Evolutionary conservation across 2,888 invertebrate species (phyloP), one percentile per base, ranked within the genome.

Genomic region (Harpalus rufipes): DNA sequence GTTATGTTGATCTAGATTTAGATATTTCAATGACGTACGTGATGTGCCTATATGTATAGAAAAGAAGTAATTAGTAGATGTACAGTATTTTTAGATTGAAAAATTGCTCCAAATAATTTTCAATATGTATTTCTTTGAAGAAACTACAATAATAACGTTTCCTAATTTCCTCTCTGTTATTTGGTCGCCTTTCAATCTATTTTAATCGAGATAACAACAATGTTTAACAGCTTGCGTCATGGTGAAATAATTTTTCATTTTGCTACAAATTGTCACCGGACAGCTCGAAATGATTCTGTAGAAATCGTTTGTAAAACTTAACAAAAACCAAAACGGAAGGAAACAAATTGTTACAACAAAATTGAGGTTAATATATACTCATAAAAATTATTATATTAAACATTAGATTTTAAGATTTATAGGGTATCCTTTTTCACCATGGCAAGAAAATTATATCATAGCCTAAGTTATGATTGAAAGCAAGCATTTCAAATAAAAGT

Each of bases 201-300:
- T 32, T 32, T 32, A 32, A 32, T 7, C 25, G 8, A 63, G 63
- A 63, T 63, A 25, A 25, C 63, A 63, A 25, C 25, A 14, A 74
- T 18, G 41, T 44, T 51, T 25, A 51, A 44, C 16, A 74, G 12
- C 44, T 44, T 74, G 41, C 18, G 41, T n/a, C 18, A 41, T 72
- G 41, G 7, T 74, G 18, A 16, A 51, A 74, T 74, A 74, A 74
- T 74, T 74, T 74, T 74, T 74, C 72, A 74, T 74, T 25, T 74
- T 44, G 14, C 12, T 12, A 74, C 72, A 74, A 74, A 74, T 74
- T 74, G 16, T 16, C 10, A 16, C 7, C 3, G 10, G 72, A 74
- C 72, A 74, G 16, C 18, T 74, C 18, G 14, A 41, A 74, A 74
- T 44, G 16, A 74, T 74, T 74, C 72, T 18, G 44, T 21, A 25